Percentiles rank a stretch among this genome's conserved stretches.
These are phyloP conservation scores for Pongo abelii DNA, from an alignment of 2,113 vertebrate species.

Conservation along the genomic window DNA sequence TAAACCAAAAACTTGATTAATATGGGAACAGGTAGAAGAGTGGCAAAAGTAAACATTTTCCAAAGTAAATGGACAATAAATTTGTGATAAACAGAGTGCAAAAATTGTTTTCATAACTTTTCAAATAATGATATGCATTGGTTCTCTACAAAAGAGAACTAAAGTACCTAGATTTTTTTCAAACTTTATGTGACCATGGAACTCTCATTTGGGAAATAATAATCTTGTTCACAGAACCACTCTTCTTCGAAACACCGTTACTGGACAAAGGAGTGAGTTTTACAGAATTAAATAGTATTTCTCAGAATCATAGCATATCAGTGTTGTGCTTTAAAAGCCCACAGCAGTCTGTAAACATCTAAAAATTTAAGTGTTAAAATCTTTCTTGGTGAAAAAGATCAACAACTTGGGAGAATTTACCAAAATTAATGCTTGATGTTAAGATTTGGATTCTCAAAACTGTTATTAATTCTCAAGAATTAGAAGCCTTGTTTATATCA, in stretches of 20 bases:
- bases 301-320: neutral
- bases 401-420: neutral
- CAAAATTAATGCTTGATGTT: neutral
- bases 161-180: neutral
- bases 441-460: conserved; percentile 29
- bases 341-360: neutral
- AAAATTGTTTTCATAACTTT: neutral
- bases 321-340: neutral
- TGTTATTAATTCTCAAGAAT: conserved; percentile 8
- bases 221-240: neutral
- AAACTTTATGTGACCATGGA: neutral
- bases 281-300: conserved; percentile 13
- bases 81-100: neutral
- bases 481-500: neutral
- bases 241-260: neutral
- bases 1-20: neutral
- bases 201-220: neutral
- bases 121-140: neutral
- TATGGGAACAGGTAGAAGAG: neutral
- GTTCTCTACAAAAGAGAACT: neutral
- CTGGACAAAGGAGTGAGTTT: neutral
- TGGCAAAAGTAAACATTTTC: neutral
- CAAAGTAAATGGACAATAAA: neutral
- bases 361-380: neutral
- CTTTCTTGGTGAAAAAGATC: neutral